Percentiles rank a stretch among this genome's conserved stretches.
Evolutionary conservation across 2,797 vertebrate species (phyloP).

Genomic region (Anguilla marmorata): DNA sequence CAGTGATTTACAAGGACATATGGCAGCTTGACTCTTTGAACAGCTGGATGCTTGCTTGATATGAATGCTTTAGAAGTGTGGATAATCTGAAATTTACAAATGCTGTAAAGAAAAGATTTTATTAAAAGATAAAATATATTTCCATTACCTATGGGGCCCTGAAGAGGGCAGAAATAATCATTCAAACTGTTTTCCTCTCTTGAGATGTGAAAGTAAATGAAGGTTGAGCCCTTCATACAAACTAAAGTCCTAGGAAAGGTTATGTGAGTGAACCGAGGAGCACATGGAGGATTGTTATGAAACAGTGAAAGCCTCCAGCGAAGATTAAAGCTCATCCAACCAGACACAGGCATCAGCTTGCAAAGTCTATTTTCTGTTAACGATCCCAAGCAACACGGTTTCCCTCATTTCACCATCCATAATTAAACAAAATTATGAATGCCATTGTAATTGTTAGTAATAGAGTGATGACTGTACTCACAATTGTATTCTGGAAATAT

Average conservation of each 20-base stretch:
- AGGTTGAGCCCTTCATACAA: not conserved
- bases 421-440: not conserved
- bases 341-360: not conserved
- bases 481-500: not conserved
- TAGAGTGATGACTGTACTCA: not conserved
- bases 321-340: slow-evolving; percentile 15
- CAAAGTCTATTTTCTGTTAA: not conserved
- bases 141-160: not conserved
- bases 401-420: not conserved
- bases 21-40: slow-evolving; percentile 2
- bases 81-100: not conserved
- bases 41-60: slow-evolving; percentile 13
- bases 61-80: slow-evolving; percentile 10
- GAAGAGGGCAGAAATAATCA: not conserved
- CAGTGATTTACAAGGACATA: slow-evolving; percentile 12
- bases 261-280: not conserved
- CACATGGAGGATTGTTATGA: not conserved
- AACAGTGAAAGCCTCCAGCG: not conserved
- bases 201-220: not conserved
- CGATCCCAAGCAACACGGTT: not conserved
- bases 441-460: not conserved
- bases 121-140: not conserved
- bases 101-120: not conserved
- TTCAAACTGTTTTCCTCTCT: not conserved
- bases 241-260: not conserved